Base-by-base conservation (phyloP, 2,113 vertebrate species). In the Oncorhynchus mykiss region DNA sequence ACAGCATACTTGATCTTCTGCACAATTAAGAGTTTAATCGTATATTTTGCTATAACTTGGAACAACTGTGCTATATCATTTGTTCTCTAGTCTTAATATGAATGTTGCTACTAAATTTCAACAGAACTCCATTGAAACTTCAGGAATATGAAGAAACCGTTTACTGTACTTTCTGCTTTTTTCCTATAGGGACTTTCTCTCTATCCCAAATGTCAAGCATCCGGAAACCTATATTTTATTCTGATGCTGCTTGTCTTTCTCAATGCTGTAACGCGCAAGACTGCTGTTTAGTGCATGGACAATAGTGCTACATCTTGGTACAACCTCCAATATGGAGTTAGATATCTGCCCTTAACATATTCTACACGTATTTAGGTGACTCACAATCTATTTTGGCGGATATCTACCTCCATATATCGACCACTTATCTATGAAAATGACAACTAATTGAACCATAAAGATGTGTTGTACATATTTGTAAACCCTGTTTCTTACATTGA, bases 391-490 rank as follows among this genome's bases (percentile, higher is more conserved):
- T 54, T 54, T 54, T 54, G 51, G 51, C 16, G 16, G 51, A 54
- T 16, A 68, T 45, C 69, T 16, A 68, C 51, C 65, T 70, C 54
- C 20, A 75, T 54, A 22, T 71, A 48, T 29, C 25, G 11, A 64
- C 71, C 72, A 45, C 54, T 57, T 75, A 29, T 71, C 51, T 27
- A 65, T 39, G 22, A 71, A 60, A 34, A 70, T 73, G 70, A 39
- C 51, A 68, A 69, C 79, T 71, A 75, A 74, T 73, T 74, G 59
- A 80, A 70, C 27, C 9, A 66, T 75, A 8, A 79, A 75, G 68
- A 51, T 78, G 74, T 77, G 80, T 64, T 85, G 83, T 84, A 82
- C 71, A 82, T 87, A 86, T 80, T 85, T 86, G 64, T 79, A 79
- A 75, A 76, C 62, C 62, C 59, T 65, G 71, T 80, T 83, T 85